phyloP scores from a whole-genome alignment of 2,113 vertebrate species.

The Nibea albiflora region DNA sequence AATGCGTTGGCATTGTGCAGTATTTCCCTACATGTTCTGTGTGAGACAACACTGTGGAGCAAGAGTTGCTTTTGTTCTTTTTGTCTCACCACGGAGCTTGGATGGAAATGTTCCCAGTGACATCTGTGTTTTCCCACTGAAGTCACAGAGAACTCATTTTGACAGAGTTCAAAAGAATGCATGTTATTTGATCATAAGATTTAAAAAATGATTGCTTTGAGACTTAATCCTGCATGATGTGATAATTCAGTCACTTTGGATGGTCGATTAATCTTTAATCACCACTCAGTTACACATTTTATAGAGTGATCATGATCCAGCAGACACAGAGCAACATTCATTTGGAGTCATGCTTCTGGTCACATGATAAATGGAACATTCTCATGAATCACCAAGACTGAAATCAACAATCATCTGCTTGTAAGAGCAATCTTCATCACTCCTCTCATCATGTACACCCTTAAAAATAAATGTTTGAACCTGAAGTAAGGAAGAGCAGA shows the following conservation, averaged over 20 bases:
- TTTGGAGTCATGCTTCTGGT: no score
- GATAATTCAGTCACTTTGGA: not conserved
- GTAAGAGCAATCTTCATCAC: no score
- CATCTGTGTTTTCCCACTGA: conserved; percentile 14
- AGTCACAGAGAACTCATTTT: not conserved
- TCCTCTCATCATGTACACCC: no score
- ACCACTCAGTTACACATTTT: no score
- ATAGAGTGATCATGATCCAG: no score
- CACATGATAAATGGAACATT: no score
- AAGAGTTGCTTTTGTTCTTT: conserved; percentile 13
- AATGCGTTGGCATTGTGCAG: not conserved
- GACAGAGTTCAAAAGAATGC: not conserved
- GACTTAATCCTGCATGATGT: not conserved
- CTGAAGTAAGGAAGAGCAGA: no score
- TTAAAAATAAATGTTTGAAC: no score
- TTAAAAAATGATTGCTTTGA: not conserved
- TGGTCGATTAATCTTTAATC: not conserved
- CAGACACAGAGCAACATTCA: no score
- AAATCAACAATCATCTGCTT: no score
- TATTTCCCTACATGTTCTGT: not conserved
- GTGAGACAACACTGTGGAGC: not conserved
- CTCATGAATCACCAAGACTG: no score
- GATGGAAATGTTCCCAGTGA: not conserved
- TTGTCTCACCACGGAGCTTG: not conserved
- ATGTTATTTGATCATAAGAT: not conserved